Evolutionary conservation across 2,797 vertebrate genomes (phyloP).

Genomic region (Sciaenops ocellatus): DNA sequence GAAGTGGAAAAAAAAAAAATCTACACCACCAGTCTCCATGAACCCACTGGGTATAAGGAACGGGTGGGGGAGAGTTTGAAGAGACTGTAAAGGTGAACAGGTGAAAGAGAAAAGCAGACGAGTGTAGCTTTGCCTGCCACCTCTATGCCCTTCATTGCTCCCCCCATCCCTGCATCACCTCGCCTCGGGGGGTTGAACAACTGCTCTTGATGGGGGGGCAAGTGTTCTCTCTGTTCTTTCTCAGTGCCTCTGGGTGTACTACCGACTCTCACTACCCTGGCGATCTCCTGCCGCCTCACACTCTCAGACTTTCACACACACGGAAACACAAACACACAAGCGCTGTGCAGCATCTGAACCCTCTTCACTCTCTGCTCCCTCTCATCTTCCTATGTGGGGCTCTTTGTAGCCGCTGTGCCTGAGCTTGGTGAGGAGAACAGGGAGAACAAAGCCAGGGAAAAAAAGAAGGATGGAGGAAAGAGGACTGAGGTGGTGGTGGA

Average conservation of each 20-base stretch:
- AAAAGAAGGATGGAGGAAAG: conserved; percentile 72
- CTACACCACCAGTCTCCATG: conserved; percentile 67
- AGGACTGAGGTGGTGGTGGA: conserved; percentile 69
- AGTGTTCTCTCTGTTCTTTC: conserved; percentile 84
- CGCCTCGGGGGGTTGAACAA: conserved; percentile 82
- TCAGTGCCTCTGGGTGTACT: conserved; percentile 80
- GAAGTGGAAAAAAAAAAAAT: conserved; percentile 50
- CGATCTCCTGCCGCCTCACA: conserved; percentile 82
- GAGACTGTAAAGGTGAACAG: conserved; percentile 78
- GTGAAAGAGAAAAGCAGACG: conserved; percentile 80
- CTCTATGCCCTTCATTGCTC: conserved; percentile 72
- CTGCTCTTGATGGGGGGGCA: conserved; percentile 83
- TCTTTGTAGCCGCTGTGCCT: conserved; percentile 82
- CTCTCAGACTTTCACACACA: conserved; percentile 72
- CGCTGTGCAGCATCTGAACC: conserved; percentile 80
- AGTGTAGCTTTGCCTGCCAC: conserved; percentile 78
- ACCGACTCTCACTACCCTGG: conserved; percentile 83
- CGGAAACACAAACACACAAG: conserved; percentile 73
- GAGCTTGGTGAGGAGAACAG: conserved; percentile 78
- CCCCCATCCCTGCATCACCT: conserved; percentile 83
- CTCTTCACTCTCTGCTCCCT: conserved; percentile 78
- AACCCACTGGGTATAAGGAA: conserved; percentile 78
- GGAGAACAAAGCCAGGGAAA: conserved; percentile 74
- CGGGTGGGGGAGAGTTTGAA: conserved; percentile 72
- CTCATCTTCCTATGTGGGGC: conserved; percentile 85